Conservation (phyloP, 2,888 invertebrate species). For the Pristionchus maxplancki region DNA sequence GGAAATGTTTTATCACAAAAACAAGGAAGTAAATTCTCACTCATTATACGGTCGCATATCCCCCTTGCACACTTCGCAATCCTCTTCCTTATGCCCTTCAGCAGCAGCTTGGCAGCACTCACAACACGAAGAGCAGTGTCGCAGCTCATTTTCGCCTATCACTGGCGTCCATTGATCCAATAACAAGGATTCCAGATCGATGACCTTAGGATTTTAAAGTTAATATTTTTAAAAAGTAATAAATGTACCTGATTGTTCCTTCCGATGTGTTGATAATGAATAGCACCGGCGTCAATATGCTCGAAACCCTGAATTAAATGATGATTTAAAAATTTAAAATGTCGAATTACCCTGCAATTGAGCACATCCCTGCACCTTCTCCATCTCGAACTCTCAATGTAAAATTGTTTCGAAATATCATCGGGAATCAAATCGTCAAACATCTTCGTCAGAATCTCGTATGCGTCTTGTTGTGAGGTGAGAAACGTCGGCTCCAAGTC, state of each 20-base stretch:
- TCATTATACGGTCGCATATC: not conserved
- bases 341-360: not conserved
- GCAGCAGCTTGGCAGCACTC: not conserved
- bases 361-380: not conserved
- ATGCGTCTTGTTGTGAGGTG: not conserved
- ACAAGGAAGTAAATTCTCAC: not conserved
- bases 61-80: not conserved
- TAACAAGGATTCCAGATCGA: not conserved
- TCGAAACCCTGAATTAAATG: not conserved
- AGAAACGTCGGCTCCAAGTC: not conserved
- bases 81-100: not conserved
- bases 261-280: not conserved
- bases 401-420: not conserved
- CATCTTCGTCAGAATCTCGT: slow-evolving; percentile 20
- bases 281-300: not conserved
- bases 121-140: not conserved
- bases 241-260: not conserved
- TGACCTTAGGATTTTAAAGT: not conserved
- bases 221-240: not conserved
- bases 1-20: not conserved
- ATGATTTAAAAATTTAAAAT: too few relatives aligned
- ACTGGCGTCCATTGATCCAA: not conserved
- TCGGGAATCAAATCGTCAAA: not conserved
- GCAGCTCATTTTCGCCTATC: not conserved
- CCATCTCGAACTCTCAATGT: not conserved